Percentiles rank a stretch among this genome's conserved stretches.
phyloP scores from a whole-genome alignment of 2,888 invertebrate species.

The Proisotoma minuta region DNA sequence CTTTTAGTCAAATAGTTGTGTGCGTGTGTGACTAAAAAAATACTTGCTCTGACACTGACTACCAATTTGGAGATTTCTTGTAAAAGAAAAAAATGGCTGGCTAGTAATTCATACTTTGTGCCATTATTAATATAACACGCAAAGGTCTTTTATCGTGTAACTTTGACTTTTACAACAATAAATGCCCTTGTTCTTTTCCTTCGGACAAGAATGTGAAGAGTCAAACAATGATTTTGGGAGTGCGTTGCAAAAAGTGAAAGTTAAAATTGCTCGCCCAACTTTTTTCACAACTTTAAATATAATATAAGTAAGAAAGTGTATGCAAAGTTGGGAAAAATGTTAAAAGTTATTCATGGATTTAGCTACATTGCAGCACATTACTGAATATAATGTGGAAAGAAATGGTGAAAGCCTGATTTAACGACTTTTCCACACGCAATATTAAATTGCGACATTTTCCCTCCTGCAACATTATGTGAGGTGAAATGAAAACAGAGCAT shows the following conservation, averaged over 20 bases:
- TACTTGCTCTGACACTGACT: too few species aligned
- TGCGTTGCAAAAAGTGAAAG: not conserved
- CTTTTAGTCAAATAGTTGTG: too few species aligned
- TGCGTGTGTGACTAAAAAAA: too few species aligned
- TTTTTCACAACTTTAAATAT: too few species aligned
- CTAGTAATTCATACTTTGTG: too few species aligned
- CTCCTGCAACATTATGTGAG: constrained; percentile 18
- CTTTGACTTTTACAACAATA: not conserved
- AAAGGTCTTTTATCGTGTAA: constrained; percentile 10
- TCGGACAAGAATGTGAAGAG: too few species aligned
- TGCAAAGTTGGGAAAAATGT: not conserved
- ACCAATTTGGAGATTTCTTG: too few species aligned
- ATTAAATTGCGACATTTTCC: constrained; percentile 44
- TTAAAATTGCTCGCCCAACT: too few species aligned
- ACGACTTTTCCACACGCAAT: constrained; percentile 46
- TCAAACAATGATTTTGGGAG: not conserved
- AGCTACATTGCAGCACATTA: not conserved
- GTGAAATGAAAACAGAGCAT: too few species aligned
- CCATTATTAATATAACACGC: constrained; percentile 31
- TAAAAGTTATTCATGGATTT: too few species aligned
- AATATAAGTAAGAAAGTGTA: too few species aligned
- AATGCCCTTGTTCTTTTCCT: not conserved
- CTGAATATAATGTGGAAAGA: constrained; percentile 12
- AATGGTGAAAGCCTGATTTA: constrained; percentile 45
- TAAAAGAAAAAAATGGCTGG: too few species aligned